Evolutionary conservation across 2,888 invertebrate genomes (phyloP).

Genomic region (Stenchaetothrips biformis): DNA sequence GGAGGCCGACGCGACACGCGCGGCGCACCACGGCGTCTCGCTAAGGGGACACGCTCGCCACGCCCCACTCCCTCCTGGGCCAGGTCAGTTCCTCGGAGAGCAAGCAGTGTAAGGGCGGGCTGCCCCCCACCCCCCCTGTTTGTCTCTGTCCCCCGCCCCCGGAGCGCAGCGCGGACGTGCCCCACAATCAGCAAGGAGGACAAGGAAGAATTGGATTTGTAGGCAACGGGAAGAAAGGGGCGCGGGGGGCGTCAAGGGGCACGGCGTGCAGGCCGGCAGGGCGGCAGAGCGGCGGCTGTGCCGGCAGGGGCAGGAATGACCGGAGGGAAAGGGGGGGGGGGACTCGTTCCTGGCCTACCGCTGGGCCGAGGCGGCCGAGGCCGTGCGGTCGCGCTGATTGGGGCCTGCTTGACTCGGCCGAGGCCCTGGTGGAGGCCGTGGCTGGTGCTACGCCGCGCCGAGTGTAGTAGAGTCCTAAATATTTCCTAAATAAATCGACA

Average conservation of each 20-base stretch:
- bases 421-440: too few relatives aligned
- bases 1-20: not conserved
- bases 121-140: not conserved
- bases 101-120: not conserved
- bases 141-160: not conserved
- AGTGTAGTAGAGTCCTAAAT: too few relatives aligned
- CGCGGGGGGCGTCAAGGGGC: not conserved
- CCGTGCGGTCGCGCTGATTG: not conserved
- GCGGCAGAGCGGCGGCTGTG: too few relatives aligned
- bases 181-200: constrained; percentile 9
- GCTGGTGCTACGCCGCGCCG: too few relatives aligned
- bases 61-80: not conserved
- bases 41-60: not conserved
- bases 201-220: constrained; percentile 12
- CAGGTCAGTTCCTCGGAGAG: constrained; percentile 19
- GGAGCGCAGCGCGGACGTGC: not conserved
- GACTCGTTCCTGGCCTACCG: not conserved
- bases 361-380: not conserved
- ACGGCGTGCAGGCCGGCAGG: not conserved
- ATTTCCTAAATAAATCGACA: too few relatives aligned
- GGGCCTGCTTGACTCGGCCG: not conserved
- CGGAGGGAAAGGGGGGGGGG: not conserved
- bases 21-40: not conserved
- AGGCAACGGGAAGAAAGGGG: not conserved
- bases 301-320: not conserved